Conservation (phyloP, 1,140 invertebrate species). For the Frieseomelitta varia region DNA sequence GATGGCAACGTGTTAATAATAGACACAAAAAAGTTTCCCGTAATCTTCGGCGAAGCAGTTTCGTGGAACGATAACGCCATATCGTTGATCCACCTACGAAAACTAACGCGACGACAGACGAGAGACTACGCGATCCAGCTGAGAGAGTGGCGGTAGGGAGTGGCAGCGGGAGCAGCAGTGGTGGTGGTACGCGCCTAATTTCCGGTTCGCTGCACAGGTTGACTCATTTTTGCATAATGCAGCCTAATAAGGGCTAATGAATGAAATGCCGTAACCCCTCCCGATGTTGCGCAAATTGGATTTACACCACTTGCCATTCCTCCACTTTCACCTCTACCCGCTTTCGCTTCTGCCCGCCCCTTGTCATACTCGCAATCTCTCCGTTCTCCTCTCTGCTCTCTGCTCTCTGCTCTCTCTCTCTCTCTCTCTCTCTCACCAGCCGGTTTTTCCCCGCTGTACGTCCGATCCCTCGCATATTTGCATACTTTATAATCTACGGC, state of each 20-base stretch:
- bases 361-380: conserved; percentile 61
- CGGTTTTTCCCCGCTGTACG: not conserved
- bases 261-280: conserved; percentile 67
- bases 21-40: not conserved
- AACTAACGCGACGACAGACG: not conserved
- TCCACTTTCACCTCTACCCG: conserved; percentile 42
- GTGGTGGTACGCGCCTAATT: conserved; percentile 53
- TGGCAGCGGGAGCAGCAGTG: not conserved
- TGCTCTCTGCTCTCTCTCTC: not conserved
- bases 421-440: not conserved
- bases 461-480: conserved; percentile 61
- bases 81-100: conserved; percentile 23
- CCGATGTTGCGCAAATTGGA: conserved; percentile 71
- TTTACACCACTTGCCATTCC: conserved; percentile 71
- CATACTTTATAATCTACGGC: conserved; percentile 68
- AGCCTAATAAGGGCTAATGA: conserved; percentile 76
- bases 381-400: not conserved
- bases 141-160: conserved; percentile 5
- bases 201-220: conserved; percentile 61
- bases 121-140: not conserved
- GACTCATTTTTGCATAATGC: conserved; percentile 77
- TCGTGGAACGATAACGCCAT: conserved; percentile 41
- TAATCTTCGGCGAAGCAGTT: conserved; percentile 6
- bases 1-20: not conserved
- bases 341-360: not conserved